Base-by-base conservation (phyloP, 92 coral and sea anemone species). In the Siderastrea siderea region DNA sequence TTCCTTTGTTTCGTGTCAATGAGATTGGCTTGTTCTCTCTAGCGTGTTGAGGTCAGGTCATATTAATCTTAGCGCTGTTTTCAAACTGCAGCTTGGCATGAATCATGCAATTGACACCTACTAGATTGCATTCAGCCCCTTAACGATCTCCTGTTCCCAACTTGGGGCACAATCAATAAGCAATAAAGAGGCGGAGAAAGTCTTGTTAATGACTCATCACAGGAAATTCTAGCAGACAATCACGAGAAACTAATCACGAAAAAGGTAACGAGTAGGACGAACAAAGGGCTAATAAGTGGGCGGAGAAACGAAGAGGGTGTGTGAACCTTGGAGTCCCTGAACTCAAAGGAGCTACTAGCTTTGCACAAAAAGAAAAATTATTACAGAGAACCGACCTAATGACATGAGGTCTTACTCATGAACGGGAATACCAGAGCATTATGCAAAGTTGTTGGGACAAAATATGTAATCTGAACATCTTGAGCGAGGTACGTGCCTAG, bases 21-120 rank as follows among this genome's bases (percentile, higher is more conserved):
- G 84, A 85, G 89, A 85, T 85, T 85, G 89, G 89, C 73, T 84
- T 74, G 81, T 38, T 13, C 81, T 62, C 13, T 72, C 81, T 73
- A 38, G 87, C 87, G 80, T 84, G 69, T 61, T 73, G 80, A 43
- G 55, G 73, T 38, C 58, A 1, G 87, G 5, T 73, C 68, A 80
- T 48, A 71, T 84, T 62, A 62, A 84, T 84, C 63, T 73, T 51
- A 47, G 81, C 52, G 51, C 58, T 74, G 53, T 74, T 61, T 84
- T 73, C 71, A 64, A 81, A 13, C 71, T 58, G 7, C 8, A 62
- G 51, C 64, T 43, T 44, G 57, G 17, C 53, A 50, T 61, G 64
- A 74, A 84, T 59, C 79, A 84, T 73, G 81, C 62, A 73, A 74
- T 84, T 84, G 62, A 84, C 87, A 84, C 87, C 80, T 84, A 60